Conservation (phyloP, 1,140 invertebrate species). For the Dinoponera quadriceps region DNA sequence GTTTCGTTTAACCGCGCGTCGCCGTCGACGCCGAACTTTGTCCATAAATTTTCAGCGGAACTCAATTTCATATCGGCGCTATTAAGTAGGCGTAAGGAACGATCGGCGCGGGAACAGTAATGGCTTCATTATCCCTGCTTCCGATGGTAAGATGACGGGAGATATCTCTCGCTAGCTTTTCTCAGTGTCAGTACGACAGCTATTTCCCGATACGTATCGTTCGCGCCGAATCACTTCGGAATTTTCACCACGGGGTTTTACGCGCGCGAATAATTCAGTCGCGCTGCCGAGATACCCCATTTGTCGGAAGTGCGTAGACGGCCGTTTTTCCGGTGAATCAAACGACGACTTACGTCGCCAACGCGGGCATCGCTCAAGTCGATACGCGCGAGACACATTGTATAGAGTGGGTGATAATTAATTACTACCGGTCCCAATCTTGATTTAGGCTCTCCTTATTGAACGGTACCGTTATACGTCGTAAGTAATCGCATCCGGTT, state of each 20-base stretch:
- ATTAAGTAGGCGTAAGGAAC: background rate
- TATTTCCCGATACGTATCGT: background rate
- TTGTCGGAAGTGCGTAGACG: background rate
- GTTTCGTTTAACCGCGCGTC: constrained; percentile 4
- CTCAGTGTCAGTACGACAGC: no score
- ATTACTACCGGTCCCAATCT: constrained; percentile 44
- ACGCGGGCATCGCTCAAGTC: constrained; percentile 13
- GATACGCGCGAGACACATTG: constrained; percentile 14
- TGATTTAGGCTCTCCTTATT: constrained; percentile 57
- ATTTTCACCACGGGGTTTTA: background rate
- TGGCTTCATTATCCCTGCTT: background rate
- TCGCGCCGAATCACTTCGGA: background rate
- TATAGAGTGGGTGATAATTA: constrained; percentile 61
- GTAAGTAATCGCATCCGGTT: constrained; percentile 64
- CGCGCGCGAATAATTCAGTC: background rate
- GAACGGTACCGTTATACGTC: constrained; percentile 60
- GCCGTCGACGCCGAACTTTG: background rate
- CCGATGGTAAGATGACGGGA: background rate
- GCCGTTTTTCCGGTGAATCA: background rate
- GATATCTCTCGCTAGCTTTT: background rate
- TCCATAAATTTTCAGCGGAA: constrained; percentile 3
- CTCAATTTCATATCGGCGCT: background rate
- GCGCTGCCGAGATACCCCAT: background rate
- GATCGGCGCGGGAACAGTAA: background rate
- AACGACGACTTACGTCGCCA: background rate